Evolutionary conservation across 2,797 vertebrate species (phyloP).

Genomic region (Tiaroga cobitis): DNA sequence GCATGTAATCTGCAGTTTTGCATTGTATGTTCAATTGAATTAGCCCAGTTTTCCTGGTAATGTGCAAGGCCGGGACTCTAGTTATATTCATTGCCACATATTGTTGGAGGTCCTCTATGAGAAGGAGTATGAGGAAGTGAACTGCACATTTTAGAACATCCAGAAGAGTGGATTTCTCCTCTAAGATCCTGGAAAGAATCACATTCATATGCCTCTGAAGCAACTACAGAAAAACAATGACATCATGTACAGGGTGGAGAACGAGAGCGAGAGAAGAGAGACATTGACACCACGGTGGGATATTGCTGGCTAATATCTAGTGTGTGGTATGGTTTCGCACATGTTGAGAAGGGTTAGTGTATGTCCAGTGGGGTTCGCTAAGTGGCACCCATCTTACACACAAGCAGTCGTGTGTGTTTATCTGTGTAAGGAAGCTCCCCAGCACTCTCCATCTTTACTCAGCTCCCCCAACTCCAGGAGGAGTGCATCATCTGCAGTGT

Average conservation of each 20-base stretch:
- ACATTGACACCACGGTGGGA: constrained; percentile 63
- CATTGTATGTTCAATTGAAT: constrained; percentile 55
- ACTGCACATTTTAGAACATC: not conserved
- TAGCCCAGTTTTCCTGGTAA: constrained; percentile 47
- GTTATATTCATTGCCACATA: constrained; percentile 25
- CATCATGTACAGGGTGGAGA: constrained; percentile 63
- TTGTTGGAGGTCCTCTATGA: not conserved
- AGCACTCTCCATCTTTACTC: constrained; percentile 20
- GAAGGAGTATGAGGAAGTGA: not conserved
- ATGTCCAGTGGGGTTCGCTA: constrained; percentile 62
- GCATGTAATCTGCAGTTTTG: constrained; percentile 53
- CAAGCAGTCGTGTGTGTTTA: constrained; percentile 24
- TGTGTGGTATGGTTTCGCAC: constrained; percentile 66
- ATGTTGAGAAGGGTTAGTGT: constrained; percentile 47
- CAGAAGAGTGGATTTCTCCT: constrained; percentile 4
- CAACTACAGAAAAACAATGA: constrained; percentile 62
- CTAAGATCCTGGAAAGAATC: constrained; percentile 43
- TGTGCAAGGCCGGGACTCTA: not conserved
- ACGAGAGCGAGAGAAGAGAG: constrained; percentile 35
- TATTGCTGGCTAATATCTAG: constrained; percentile 70
- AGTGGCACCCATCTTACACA: constrained; percentile 36
- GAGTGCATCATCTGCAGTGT: constrained; percentile 73
- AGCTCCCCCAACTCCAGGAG: constrained; percentile 57
- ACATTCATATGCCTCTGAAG: constrained; percentile 48
- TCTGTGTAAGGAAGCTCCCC: constrained; percentile 42